phyloP scores from a whole-genome alignment of 2,797 vertebrate genomes.

The Kryptopterus vitreolus region DNA sequence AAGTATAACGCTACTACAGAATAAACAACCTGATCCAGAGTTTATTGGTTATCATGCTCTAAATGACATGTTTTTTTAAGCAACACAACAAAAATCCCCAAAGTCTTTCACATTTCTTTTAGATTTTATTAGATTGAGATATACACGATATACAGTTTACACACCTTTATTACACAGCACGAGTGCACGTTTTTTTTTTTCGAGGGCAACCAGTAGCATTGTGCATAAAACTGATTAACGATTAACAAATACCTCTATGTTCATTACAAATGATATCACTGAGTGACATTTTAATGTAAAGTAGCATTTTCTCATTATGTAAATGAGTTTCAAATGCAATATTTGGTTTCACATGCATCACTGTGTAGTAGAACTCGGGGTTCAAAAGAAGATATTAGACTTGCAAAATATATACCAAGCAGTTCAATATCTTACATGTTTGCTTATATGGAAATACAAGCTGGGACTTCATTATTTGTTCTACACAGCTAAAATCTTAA shows the following conservation, averaged over 20 bases:
- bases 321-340: not conserved
- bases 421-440: not conserved
- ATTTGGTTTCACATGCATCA: not conserved
- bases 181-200: no score
- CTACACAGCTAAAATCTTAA: not conserved
- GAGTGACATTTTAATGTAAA: not conserved
- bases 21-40: not conserved
- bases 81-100: not conserved
- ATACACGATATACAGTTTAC: no score
- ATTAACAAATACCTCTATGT: not conserved
- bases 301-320: not conserved
- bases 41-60: no score
- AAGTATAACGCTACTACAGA: not conserved
- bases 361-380: not conserved
- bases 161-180: no score
- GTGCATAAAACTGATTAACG: no score
- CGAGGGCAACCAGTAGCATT: no score
- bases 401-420: not conserved
- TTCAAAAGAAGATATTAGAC: not conserved
- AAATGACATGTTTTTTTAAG: not conserved
- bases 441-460: not conserved
- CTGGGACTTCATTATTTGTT: not conserved
- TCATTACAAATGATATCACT: not conserved
- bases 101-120: not conserved
- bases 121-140: no score